Evolutionary conservation across 2,888 invertebrate genomes (phyloP).

Genomic region (Cataglyphis altisquamis): DNA sequence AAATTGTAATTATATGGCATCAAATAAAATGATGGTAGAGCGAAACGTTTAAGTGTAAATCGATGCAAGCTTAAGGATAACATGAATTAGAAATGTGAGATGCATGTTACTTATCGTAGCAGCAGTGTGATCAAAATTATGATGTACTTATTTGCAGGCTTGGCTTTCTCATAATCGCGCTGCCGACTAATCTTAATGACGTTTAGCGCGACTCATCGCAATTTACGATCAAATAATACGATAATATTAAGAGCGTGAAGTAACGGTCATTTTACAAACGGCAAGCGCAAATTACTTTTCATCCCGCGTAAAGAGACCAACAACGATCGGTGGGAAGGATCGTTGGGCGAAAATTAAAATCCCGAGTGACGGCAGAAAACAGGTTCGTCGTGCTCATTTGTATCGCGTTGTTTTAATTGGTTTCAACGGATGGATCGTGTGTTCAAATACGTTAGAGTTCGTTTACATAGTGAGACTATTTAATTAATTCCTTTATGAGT

Average conservation of each 20-base stretch:
- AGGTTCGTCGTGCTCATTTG: constrained; percentile 63
- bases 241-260: constrained; percentile 57
- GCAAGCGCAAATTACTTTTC: constrained; percentile 42
- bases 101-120: constrained; percentile 36
- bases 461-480: constrained; percentile 64
- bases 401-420: constrained; percentile 68
- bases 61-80: constrained; percentile 45
- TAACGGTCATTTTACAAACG: constrained; percentile 42
- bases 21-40: neutral
- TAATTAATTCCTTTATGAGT: constrained; percentile 71
- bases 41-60: constrained; percentile 38
- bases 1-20: constrained; percentile 24
- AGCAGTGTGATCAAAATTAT: constrained; percentile 31
- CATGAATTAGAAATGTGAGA: constrained; percentile 47
- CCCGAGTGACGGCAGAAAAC: constrained; percentile 58
- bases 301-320: constrained; percentile 2
- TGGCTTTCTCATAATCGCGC: constrained; percentile 59
- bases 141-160: constrained; percentile 32
- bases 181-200: constrained; percentile 70
- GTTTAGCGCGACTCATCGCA: constrained; percentile 56
- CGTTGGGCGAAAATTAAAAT: constrained; percentile 64
- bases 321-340: constrained; percentile 10
- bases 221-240: constrained; percentile 66
- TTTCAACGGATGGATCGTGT: constrained; percentile 54
- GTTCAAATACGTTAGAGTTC: constrained; percentile 54